Base-by-base conservation (phyloP, 2,113 vertebrate genomes). In the Symphodus melops region DNA sequence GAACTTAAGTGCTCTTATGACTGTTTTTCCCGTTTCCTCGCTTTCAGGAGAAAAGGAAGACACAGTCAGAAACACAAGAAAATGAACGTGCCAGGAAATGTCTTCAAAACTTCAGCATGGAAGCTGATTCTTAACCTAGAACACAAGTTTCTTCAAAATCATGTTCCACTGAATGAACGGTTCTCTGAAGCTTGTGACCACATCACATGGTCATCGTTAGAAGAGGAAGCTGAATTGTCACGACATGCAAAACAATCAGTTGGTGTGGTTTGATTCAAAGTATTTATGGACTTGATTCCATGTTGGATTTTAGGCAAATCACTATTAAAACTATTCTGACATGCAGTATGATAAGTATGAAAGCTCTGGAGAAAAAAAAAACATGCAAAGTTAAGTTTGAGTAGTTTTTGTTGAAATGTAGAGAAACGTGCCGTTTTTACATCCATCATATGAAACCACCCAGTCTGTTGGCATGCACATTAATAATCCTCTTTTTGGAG, bases 1-100 rank as follows among this genome's bases (percentile, higher is more conserved):
- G 21, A 75, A 70, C 52, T 77, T 5, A 75, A 70, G 52, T 36
- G 8, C 57, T 66, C 61, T n/a, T 28, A 63, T 56, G 23, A 36
- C 25, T 52, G 20, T 33, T 0, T n/a, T 37, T 49, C 33, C 23
- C 28, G 48, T 10, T 46, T 33, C 28, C 28, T 33, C 9, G 9
- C 2, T 49, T 33, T 68, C 60, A 23, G 37, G 2, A 58, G 17
- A 8, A 25, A 48, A 48, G 17, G 14, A 44, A 46, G 41, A 70
- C 12, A 75, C 52, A 58, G 17, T 16, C 44, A 0, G 11, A 55
- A 72, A 55, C 5, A 41, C 1, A 28, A 13, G 42, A 33, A 63
- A 58, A 23, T 8, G 20, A 2, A 61, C 3, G 1, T 20, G 13
- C 8, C 2, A 2, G 11, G 54, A 62, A 63, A 68, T 23, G 13